phyloP scores from a whole-genome alignment of 1,140 invertebrate species.

The Nymphalis io region DNA sequence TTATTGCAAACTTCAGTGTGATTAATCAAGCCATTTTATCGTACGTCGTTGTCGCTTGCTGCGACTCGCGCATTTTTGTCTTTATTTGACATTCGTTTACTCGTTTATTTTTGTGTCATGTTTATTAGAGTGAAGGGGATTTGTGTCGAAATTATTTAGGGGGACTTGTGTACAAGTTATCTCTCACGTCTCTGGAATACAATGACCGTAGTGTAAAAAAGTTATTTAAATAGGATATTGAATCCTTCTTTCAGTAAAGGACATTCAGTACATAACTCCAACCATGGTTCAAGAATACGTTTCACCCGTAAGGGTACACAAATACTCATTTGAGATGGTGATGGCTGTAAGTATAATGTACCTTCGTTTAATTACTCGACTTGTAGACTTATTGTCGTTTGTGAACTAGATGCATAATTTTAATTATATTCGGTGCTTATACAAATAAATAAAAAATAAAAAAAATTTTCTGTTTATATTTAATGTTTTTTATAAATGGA shows the following conservation, averaged over 20 bases:
- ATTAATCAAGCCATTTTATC: constrained; percentile 45
- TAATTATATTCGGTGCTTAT: background rate
- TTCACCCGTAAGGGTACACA: constrained; percentile 97
- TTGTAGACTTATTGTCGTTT: background rate
- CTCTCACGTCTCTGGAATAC: constrained; percentile 40
- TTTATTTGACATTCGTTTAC: constrained; percentile 51
- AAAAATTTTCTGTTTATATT: too few relatives aligned
- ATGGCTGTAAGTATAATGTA: constrained; percentile 91
- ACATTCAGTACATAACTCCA: constrained; percentile 44
- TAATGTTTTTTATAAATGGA: too few relatives aligned
- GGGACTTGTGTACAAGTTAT: constrained; percentile 15
- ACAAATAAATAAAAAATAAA: background rate
- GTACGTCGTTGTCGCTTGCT: constrained; percentile 38
- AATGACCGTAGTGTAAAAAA: constrained; percentile 62
- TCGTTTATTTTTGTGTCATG: constrained; percentile 62
- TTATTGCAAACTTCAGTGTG: constrained; percentile 52
- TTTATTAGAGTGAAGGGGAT: constrained; percentile 59
- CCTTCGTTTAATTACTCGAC: background rate
- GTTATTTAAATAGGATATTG: constrained; percentile 45
- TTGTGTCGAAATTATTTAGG: constrained; percentile 19
- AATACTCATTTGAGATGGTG: constrained; percentile 97
- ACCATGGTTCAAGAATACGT: constrained; percentile 98
- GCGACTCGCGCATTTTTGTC: constrained; percentile 43
- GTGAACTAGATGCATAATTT: background rate
- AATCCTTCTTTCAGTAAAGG: constrained; percentile 59